phyloP scores from a whole-genome alignment of 2,797 vertebrate species.

The Siniperca scherzeri region DNA sequence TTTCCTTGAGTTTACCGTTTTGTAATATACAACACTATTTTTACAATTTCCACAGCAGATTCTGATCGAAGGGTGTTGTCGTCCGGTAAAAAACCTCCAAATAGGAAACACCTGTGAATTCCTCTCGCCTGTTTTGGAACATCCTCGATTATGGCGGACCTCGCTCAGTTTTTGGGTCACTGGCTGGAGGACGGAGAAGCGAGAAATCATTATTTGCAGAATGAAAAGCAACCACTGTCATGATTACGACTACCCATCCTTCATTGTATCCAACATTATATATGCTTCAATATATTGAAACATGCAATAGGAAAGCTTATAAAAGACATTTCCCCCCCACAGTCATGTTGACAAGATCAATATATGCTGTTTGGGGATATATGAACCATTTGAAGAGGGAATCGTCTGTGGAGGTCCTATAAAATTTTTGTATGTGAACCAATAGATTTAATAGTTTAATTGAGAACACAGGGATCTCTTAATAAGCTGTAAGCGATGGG shows the following conservation, averaged over 20 bases:
- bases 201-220: background rate
- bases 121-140: too few species aligned
- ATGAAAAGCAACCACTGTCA: background rate
- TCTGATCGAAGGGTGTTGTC: background rate
- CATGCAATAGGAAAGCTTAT: background rate
- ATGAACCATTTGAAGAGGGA: background rate
- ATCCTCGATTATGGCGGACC: background rate
- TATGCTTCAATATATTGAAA: background rate
- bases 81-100: background rate
- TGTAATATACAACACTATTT: background rate
- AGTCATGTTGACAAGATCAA: background rate
- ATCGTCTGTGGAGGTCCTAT: background rate
- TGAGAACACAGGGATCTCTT: background rate
- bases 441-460: background rate
- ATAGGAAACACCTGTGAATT: background rate
- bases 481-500: background rate
- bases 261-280: background rate
- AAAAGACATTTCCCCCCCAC: background rate
- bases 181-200: background rate
- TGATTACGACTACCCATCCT: background rate
- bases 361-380: background rate
- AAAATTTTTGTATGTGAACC: background rate
- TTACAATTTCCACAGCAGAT: background rate
- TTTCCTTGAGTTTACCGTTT: background rate
- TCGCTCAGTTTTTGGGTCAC: slow-evolving; percentile 11